A percentile compares a stretch with the other conserved stretches of the same genome.
These are phyloP conservation scores for Elmis aenea DNA, from an alignment of 2,888 invertebrate species.

Conservation along the genomic window DNA sequence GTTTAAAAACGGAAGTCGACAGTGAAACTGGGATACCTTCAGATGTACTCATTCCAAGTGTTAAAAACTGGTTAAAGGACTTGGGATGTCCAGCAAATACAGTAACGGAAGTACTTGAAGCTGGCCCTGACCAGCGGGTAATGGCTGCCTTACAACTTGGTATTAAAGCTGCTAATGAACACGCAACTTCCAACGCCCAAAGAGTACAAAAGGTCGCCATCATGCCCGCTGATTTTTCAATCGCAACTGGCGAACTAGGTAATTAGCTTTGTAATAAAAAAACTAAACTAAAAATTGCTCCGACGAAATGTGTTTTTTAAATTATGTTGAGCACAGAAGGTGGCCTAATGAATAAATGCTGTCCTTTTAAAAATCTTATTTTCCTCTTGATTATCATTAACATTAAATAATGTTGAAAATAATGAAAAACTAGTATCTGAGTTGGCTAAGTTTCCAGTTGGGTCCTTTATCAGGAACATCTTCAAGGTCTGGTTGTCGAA, in stretches of 20 bases:
- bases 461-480: too few species aligned
- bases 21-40: conserved; percentile 65
- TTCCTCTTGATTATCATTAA: too few species aligned
- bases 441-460: too few species aligned
- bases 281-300: too few species aligned
- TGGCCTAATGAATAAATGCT: too few species aligned
- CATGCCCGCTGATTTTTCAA: conserved; percentile 79
- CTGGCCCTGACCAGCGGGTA: conserved; percentile 56
- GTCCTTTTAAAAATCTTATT: too few species aligned
- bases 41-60: conserved; percentile 61
- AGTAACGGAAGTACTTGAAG: conserved; percentile 63
- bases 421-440: too few species aligned
- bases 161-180: conserved; percentile 69
- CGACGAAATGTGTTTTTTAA: too few species aligned
- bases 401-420: too few species aligned
- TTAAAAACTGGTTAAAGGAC: conserved; percentile 66
- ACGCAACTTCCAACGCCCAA: conserved; percentile 82
- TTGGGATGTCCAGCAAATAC: conserved; percentile 67
- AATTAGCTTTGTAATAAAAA: too few species aligned
- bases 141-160: conserved; percentile 72
- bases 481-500: too few species aligned
- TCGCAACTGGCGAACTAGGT: conserved; percentile 85
- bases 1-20: conserved; percentile 80
- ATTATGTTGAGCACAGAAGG: too few species aligned
- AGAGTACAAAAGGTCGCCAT: conserved; percentile 83